Evolutionary conservation across 2,113 vertebrate genomes (phyloP), one percentile per base, ranked within the genome.

Genomic region (Caranx melampygus): DNA sequence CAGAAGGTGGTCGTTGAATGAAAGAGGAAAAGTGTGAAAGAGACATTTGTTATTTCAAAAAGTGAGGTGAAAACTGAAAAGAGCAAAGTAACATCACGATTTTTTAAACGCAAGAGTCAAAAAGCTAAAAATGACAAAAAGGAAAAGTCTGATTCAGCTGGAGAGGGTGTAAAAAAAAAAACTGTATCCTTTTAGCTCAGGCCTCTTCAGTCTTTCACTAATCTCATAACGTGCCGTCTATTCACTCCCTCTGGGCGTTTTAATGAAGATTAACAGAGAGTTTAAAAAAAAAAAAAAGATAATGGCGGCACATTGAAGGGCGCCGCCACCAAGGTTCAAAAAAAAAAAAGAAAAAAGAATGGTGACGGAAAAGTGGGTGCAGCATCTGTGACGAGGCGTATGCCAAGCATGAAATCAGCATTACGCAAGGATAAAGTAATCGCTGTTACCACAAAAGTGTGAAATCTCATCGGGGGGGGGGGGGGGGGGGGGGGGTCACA

Each of bases 401-500:
- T 31, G 67, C 37, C 80, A 20, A 64, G 76, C 79, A 67, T 86
- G 68, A 89, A 87, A 89, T 86, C 74, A 47, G 80, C 51, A 76
- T 78, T 75, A 79, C 68, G 20, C 76, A 14, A 83, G 61, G 57
- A 77, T 78, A 51, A 87, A 72, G 63, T 79, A 72, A 82, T 86
- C 26, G 31, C 79, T 66, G 78, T 44, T n/a, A 57, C 60, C 35
- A 34, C 20, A 18, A 61, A 63, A 60, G 68, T 77, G 82, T 75
- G 84, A 87, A 84, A 89, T 85, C 64, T 72, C 79, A 79, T 81
- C 76, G n/a, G n/a, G n/a, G n/a, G n/a, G n/a, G n/a, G n/a, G n/a
- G 52, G 52, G 62, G 37, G 37, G 37, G 4, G 37, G 5, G 37
- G 37, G 37, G 37, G 40, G 40, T 66, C 5, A 69, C 49, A 21